A percentile compares a stretch with the other conserved stretches of the same genome.
These are phyloP conservation scores for Macrotis lagotis DNA, from an alignment of 2,113 vertebrate species.

Conservation along the genomic window DNA sequence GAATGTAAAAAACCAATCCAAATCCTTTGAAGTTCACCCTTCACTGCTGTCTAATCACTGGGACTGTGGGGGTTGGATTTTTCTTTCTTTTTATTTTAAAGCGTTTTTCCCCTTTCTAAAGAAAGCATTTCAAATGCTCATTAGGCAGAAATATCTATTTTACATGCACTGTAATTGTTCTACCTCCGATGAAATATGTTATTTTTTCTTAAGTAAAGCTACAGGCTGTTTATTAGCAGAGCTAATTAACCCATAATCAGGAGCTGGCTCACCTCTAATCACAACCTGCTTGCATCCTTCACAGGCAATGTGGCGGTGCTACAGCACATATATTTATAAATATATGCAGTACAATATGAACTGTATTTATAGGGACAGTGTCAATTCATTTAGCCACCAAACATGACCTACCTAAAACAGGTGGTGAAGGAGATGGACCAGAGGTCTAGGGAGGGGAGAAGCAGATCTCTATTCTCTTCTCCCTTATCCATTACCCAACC, in stretches of 20 bases:
- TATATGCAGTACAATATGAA: slow-evolving; percentile 54
- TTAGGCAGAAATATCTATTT: slow-evolving; percentile 61
- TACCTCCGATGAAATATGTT: slow-evolving; percentile 73
- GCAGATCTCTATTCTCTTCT: neutral
- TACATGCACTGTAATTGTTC: slow-evolving; percentile 62
- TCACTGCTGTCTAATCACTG: neutral
- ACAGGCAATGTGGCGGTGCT: slow-evolving; percentile 62
- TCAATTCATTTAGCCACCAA: slow-evolving; percentile 53
- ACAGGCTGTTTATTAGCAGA: slow-evolving; percentile 83
- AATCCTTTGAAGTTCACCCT: slow-evolving; percentile 13
- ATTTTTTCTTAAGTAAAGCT: slow-evolving; percentile 76
- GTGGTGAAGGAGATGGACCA: slow-evolving; percentile 3
- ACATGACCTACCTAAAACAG: slow-evolving; percentile 63
- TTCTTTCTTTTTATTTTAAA: slow-evolving; percentile 21
- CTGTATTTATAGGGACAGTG: slow-evolving; percentile 61
- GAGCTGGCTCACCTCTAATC: slow-evolving; percentile 77
- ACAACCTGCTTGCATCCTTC: slow-evolving; percentile 80
- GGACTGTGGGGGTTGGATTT: neutral
- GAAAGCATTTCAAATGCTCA: slow-evolving; percentile 54
- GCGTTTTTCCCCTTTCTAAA: neutral
- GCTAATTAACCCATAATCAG: slow-evolving; percentile 85
- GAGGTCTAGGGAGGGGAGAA: neutral
- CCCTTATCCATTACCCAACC: neutral
- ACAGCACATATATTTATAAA: slow-evolving; percentile 78
- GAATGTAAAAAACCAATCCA: neutral